Base-by-base conservation (phyloP, 2,113 vertebrate species). In the Puma concolor region DNA sequence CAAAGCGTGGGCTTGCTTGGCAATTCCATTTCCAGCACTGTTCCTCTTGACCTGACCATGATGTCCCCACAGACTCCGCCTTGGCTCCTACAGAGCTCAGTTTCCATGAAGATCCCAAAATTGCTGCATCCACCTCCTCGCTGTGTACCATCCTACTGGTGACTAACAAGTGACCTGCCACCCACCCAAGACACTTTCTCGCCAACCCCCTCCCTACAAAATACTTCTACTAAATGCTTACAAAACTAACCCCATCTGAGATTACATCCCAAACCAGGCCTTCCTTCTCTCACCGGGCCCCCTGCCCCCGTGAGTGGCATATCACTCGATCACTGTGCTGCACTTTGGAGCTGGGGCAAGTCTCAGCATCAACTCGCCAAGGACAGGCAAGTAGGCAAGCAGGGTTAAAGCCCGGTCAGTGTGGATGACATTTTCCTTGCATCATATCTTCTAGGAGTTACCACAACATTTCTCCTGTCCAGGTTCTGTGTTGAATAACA, bases 301-400 rank as follows among this genome's bases (percentile, higher is more conserved):
- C 36, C 44, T 9, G 1, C 7, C 7, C 21, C n/a, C 29, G 29
- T 0, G 64, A 72, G 2, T 7, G n/a, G 38, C 31, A 0, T 2
- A 1, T 16, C 52, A 0, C 14, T 69, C 25, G n/a, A 3, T 1
- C 0, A 2, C 41, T 7, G 0, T 2, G 0, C 52, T 69, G 79
- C 0, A 4, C 29, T 54, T 36, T 4, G 29, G 50, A 36, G n/a
- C 31, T 89, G 60, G 82, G 10, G 16, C 8, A 12, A 81, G 25
- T 8, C 52, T 69, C 5, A 2, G 48, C 5, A 0, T 25, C 63
- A 3, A 16, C 14, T 27, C n/a, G 27, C 11, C 50, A 3, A 11
- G 3, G 19, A 36, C 38, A 33, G n/a, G 14, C 7, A 1, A 66
- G 23, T 31, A 25, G 54, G 89, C 27, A 63, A 17, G 23, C 38